Conservation (phyloP, 2,797 vertebrate genomes). For the Chloroceryle amazona region DNA sequence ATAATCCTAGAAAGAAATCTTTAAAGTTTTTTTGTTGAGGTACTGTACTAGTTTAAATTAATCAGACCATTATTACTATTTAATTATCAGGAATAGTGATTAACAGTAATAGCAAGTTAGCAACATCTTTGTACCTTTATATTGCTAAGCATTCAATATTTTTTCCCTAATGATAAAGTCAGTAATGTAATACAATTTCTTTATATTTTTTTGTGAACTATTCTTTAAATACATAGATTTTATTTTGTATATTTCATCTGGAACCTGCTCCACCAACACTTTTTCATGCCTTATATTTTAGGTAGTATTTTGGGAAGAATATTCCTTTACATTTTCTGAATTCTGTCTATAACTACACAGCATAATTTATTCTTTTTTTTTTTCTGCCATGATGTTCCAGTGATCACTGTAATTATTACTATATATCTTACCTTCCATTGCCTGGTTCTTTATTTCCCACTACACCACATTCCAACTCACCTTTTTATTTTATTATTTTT, state of each 20-base stretch:
- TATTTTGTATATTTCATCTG: background rate
- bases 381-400: background rate
- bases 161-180: background rate
- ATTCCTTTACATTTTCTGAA: background rate
- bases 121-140: background rate
- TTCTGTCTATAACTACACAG: background rate
- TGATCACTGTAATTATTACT: background rate
- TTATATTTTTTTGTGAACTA: background rate
- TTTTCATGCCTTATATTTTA: background rate
- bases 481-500: background rate
- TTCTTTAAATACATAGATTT: background rate
- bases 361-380: background rate
- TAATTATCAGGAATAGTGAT: background rate
- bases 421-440: background rate
- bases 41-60: background rate
- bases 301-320: background rate
- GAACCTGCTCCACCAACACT: background rate
- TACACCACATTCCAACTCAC: background rate
- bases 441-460: background rate
- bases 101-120: background rate
- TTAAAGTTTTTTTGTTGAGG: background rate
- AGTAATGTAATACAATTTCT: background rate
- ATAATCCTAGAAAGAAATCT: background rate
- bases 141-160: background rate
- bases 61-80: background rate